phyloP scores from a whole-genome alignment of 1,140 invertebrate genomes.

The Apis mellifera region DNA sequence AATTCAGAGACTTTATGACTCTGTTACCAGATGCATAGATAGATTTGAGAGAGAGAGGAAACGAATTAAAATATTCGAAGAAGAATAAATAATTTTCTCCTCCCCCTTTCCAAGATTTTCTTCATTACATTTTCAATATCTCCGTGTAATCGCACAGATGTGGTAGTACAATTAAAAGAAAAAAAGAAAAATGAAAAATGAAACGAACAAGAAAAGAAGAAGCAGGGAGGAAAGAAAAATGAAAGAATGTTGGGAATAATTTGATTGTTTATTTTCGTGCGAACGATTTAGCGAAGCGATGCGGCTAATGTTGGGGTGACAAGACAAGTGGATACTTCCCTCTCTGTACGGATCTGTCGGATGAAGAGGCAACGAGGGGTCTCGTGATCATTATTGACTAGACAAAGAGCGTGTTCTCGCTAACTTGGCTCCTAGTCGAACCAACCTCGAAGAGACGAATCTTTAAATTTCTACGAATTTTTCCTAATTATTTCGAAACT shows the following conservation, averaged over 20 bases:
- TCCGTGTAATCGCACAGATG: too few relatives aligned
- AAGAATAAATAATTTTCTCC: too few relatives aligned
- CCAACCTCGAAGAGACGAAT: not conserved
- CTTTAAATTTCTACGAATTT: too few relatives aligned
- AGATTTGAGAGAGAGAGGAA: too few relatives aligned
- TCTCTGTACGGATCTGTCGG: conserved; percentile 66
- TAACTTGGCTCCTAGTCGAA: conserved; percentile 50
- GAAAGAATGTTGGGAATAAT: conserved; percentile 25
- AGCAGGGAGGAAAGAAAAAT: not conserved
- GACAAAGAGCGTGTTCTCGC: conserved; percentile 54
- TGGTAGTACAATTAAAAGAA: too few relatives aligned
- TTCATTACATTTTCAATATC: too few relatives aligned
- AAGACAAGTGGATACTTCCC: conserved; percentile 73
- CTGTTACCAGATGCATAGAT: too few relatives aligned
- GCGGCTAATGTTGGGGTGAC: conserved; percentile 63
- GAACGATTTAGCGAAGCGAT: conserved; percentile 60
- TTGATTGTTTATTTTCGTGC: conserved; percentile 68
- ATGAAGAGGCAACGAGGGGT: conserved; percentile 66
- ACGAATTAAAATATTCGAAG: too few relatives aligned
- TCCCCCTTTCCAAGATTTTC: too few relatives aligned
- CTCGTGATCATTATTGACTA: conserved; percentile 67
- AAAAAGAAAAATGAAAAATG: not conserved
- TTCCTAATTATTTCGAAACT: too few relatives aligned
- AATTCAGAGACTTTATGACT: too few relatives aligned
- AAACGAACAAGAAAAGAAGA: not conserved